Evolutionary conservation across 2,113 vertebrate species (phyloP), one percentile per base, ranked within the genome.

Genomic region (Andinoacara biseriatus): DNA sequence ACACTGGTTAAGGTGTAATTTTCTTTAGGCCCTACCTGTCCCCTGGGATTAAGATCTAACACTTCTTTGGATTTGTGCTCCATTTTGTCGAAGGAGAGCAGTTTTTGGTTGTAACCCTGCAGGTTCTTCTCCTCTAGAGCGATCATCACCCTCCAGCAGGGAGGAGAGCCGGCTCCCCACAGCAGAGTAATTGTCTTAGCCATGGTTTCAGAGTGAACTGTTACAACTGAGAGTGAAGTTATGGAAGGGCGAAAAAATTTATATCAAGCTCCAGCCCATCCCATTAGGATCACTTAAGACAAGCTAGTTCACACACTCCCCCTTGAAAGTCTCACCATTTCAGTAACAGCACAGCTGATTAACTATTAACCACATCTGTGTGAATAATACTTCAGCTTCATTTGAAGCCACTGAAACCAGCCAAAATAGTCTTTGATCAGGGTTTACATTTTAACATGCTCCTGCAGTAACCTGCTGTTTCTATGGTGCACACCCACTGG

Each of bases 101-200:
- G 88, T 69, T 95, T 96, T 0, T 91, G 75, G 9, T 93, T 80
- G 86, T 94, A 95, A 1, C 94, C 94, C 38, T 93, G 92, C 78
- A 96, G 89, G 3, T 87, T 60, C 82, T 96, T 96, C 92, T 96
- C 96, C 82, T 96, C 94, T 84, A 96, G 91, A 1, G 89, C 90
- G 43, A 96, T 95, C 95, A 93, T 93, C 20, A 95, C 77, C 62
- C 95, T 93, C 96, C 96, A 96, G 69, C 95, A 96, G 4, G 95
- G 95, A 5, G 93, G 88, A 18, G 95, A 96, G 10, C 95, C 96
- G 3, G 93, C 82, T 61, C 89, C 90, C 96, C 96, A 96, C 58
- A 90, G 90, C 38, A 96, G 90, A 69, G 87, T 87, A 57, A 95
- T 95, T 18, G 92, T 80, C 75, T 91, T 7, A 8, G 95, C 94